Conservation (phyloP, 2,888 invertebrate species). For the Diabrotica balteata region DNA sequence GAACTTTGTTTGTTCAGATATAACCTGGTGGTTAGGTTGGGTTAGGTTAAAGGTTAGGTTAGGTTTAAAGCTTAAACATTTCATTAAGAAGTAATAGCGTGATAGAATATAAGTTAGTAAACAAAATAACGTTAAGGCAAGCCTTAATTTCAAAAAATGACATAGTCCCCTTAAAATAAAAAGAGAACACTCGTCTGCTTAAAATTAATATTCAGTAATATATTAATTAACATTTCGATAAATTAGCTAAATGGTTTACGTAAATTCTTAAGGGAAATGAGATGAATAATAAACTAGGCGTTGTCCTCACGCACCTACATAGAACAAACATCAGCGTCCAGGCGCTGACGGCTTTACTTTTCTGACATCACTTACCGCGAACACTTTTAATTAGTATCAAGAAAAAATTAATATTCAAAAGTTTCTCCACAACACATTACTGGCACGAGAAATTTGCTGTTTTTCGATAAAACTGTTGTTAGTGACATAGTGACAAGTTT, state of each 20-base stretch:
- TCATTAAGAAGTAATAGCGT: too few relatives aligned
- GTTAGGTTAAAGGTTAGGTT: too few relatives aligned
- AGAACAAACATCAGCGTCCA: conserved; percentile 4
- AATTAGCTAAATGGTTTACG: conserved; percentile 29
- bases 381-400: conserved; percentile 1
- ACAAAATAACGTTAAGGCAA: too few relatives aligned
- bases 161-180: neutral
- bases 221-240: conserved; percentile 16
- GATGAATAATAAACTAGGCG: conserved; percentile 28
- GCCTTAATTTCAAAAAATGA: too few relatives aligned
- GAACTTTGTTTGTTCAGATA: too few relatives aligned
- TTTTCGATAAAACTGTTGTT: too few relatives aligned
- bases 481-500: too few relatives aligned
- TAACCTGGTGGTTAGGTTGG: too few relatives aligned
- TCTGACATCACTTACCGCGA: neutral
- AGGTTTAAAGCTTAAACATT: too few relatives aligned
- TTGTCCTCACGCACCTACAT: conserved; percentile 28
- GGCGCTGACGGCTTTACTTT: neutral
- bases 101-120: too few relatives aligned
- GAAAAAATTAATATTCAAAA: neutral
- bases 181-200: neutral
- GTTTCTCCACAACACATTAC: neutral
- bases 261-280: conserved; percentile 24
- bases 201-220: neutral
- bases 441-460: too few relatives aligned